These are phyloP conservation scores for Eptatretus burgeri DNA, from an alignment of 2,113 vertebrate species.

Conservation along the genomic window DNA sequence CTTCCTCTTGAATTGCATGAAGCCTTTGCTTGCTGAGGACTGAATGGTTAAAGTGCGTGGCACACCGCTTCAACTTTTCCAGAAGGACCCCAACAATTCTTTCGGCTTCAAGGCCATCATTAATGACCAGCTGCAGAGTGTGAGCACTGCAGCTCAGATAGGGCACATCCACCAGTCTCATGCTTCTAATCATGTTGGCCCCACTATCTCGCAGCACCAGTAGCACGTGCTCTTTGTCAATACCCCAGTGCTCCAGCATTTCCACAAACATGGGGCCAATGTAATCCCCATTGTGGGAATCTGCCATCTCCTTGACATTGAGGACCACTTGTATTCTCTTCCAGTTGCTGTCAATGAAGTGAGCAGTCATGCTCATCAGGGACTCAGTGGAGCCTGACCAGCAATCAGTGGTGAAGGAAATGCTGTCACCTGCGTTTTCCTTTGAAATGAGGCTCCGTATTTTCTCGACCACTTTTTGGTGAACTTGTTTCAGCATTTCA, in stretches of 20 bases:
- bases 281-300: background rate
- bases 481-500: background rate
- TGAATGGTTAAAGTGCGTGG: too few relatives aligned
- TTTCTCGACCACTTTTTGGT: background rate
- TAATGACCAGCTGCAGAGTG: too few relatives aligned
- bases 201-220: too few relatives aligned
- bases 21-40: too few relatives aligned
- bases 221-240: background rate
- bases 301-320: background rate
- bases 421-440: background rate
- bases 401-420: background rate
- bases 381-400: background rate
- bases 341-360: conserved; percentile 2
- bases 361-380: conserved; percentile 3
- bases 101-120: too few relatives aligned
- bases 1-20: too few relatives aligned
- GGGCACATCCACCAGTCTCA: too few relatives aligned
- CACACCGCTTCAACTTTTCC: too few relatives aligned
- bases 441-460: background rate
- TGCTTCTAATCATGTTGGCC: too few relatives aligned
- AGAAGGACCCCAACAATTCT: too few relatives aligned
- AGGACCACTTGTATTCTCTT: background rate
- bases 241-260: background rate
- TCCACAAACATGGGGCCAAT: background rate
- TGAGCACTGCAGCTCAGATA: too few relatives aligned